Base-by-base conservation (phyloP, 1,140 invertebrate genomes). In the Patella vulgata region DNA sequence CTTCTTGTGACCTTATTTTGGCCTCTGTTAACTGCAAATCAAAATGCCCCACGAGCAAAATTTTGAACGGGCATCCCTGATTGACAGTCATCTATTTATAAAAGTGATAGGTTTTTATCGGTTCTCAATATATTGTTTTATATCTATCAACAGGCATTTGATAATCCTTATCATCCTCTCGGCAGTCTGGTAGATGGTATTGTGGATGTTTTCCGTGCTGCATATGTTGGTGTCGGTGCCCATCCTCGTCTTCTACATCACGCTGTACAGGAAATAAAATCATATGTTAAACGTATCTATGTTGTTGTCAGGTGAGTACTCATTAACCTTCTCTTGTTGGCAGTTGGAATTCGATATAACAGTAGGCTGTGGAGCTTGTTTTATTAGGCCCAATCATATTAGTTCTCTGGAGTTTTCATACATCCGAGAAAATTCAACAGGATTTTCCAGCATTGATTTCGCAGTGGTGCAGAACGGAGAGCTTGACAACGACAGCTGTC, bases 141-240 rank as follows among this genome's bases (percentile, higher is more conserved):
- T 58, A 30, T 43, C 21, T 60, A 36, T 47, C 48, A 68, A 11
- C 75, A 91, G 89, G 92, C 92, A 1, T 93, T 91, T 79, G 91
- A 92, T 67, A 89, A 88, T 17, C 76, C 82, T 0, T 87, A 89
- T 78, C 92, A 93, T 82, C 92, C 92, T 0, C 80, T 93, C 4
- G 91, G 91, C 1, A 87, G 88, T 47, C 82, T 93, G 17, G 83
- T 93, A 39, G 84, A 88, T 36, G 88, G 90, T 57, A 71, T 93
- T 31, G 89, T 90, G 0, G 87, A 89, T 59, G 92, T 92, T 0
- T 93, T 92, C 74, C 90, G 90, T 63, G 90, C 91, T 1, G 91
- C 91, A 1, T 93, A 93, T 73, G 90, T 91, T 19, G 92, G 91
- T 8, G 89, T 92, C 0, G 84, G 90, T 54, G 91, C 91, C 5